A percentile compares a stretch with the other conserved stretches of the same genome.
Evolutionary conservation across 2,113 vertebrate species (phyloP).

Genomic region (Hypanus sabinus): DNA sequence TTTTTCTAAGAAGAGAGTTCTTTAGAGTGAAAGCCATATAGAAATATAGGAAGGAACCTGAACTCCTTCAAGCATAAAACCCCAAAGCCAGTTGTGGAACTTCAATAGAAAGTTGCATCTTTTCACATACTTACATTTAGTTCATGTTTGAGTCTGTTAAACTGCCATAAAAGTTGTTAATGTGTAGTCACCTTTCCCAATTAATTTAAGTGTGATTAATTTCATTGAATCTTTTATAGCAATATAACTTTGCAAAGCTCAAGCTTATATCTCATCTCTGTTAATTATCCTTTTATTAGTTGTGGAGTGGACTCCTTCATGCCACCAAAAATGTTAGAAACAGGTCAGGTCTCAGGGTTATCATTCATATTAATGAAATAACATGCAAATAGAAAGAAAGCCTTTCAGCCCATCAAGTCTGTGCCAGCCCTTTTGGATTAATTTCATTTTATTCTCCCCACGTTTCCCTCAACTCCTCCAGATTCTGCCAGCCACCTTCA

Average conservation of each 20-base stretch:
- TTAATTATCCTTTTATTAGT: not conserved
- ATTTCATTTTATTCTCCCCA: too few species aligned
- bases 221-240: not conserved
- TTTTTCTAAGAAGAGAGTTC: not conserved
- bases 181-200: not conserved
- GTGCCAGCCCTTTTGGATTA: too few species aligned
- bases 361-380: too few species aligned
- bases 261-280: not conserved
- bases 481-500: too few species aligned
- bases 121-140: not conserved
- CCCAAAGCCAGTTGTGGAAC: not conserved
- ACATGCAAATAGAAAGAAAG: too few species aligned
- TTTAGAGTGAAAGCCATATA: not conserved
- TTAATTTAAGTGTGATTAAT: not conserved
- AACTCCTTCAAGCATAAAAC: not conserved
- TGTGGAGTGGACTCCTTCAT: not conserved
- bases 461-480: too few species aligned
- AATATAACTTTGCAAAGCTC: not conserved
- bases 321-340: not conserved
- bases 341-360: too few species aligned
- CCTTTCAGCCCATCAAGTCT: too few species aligned
- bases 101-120: not conserved
- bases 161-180: not conserved
- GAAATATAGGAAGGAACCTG: not conserved
- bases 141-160: not conserved